Evolutionary conservation across 64 coral and sea anemone species (phyloP), one percentile per base, ranked within the genome.

Genomic region (Montipora sp.): DNA sequence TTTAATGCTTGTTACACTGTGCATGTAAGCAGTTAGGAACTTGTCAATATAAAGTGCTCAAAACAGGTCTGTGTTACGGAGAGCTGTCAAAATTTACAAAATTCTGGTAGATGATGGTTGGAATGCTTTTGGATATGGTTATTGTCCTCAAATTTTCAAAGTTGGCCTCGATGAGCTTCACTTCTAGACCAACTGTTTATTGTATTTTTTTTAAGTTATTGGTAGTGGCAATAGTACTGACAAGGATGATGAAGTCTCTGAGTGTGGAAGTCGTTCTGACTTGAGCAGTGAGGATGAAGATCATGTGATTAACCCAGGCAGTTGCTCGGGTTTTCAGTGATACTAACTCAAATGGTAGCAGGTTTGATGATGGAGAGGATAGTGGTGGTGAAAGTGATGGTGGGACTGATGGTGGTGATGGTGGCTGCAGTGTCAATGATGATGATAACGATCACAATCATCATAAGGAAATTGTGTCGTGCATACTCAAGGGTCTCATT

Each of bases 91-190:
- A 73, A 73, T 73, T 23, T 20, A 73, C n/a, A 23, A 73, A 73
- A 9, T 73, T 7, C 73, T 76, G 73, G 73, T 76, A 76, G 6
- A 76, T 76, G 6, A 44, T 46, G 27, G 13, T 14, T 12, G 3
- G 5, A 76, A 76, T 76, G 73, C 73, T 14, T 14, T 76, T 76
- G 24, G 73, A 57, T 57, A 76, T 76, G 73, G 73, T 76, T 76
- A 46, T 76, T 76, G 73, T 44, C 23, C 73, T 76, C 51, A 76
- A 76, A 44, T 12, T 76, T 76, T 76, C 6, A 5, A 7, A 76
- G 73, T 48, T 76, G 73, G 7, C 73, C 73, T 76, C 24, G 6
- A 44, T 76, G 36, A 76, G 10, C 73, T 76, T 76, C 13, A 14
- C 73, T 46, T 46, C 73, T 46, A 7, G 5, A 14, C 24, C 24